These are phyloP conservation scores for Chrysopa pallens DNA, from an alignment of 1,140 invertebrate species.

Conservation along the genomic window DNA sequence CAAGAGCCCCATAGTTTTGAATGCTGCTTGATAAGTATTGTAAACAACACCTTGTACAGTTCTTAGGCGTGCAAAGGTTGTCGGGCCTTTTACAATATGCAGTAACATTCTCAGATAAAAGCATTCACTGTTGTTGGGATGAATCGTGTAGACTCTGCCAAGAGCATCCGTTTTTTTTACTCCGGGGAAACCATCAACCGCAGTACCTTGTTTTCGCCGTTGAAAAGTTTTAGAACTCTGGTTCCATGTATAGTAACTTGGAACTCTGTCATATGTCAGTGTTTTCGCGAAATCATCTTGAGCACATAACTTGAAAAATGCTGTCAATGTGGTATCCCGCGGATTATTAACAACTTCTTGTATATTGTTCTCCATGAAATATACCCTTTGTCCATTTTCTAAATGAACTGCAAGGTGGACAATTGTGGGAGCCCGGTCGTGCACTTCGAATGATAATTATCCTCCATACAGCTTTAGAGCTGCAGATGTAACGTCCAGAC, in stretches of 20 bases:
- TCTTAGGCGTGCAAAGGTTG: slow-evolving; percentile 18
- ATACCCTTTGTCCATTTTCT: slow-evolving; percentile 7
- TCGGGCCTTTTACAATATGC: slow-evolving; percentile 21
- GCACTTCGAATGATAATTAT: not conserved
- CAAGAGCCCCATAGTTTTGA: slow-evolving; percentile 12
- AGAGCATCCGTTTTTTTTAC: slow-evolving; percentile 15
- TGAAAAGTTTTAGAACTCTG: slow-evolving; percentile 10
- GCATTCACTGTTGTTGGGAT: slow-evolving; percentile 21
- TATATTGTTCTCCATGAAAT: slow-evolving; percentile 11
- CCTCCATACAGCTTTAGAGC: not conserved
- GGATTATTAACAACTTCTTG: slow-evolving; percentile 11
- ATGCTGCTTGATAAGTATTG: slow-evolving; percentile 17
- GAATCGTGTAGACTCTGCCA: slow-evolving; percentile 19
- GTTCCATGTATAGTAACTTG: slow-evolving; percentile 14
- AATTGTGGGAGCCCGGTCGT: slow-evolving; percentile 1
- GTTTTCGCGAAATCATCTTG: slow-evolving; percentile 12
- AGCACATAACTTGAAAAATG: slow-evolving; percentile 12
- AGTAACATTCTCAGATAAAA: slow-evolving; percentile 24
- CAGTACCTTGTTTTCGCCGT: slow-evolving; percentile 11
- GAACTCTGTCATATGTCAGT: slow-evolving; percentile 11
- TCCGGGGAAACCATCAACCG: slow-evolving; percentile 9
- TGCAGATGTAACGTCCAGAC: not conserved
- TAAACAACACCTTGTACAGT: slow-evolving; percentile 15
- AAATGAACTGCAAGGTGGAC: slow-evolving; percentile 11
- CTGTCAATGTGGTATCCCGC: slow-evolving; percentile 11